Evolutionary conservation across 1,140 invertebrate genomes (phyloP).

Genomic region (Lasaia peninsularis): DNA sequence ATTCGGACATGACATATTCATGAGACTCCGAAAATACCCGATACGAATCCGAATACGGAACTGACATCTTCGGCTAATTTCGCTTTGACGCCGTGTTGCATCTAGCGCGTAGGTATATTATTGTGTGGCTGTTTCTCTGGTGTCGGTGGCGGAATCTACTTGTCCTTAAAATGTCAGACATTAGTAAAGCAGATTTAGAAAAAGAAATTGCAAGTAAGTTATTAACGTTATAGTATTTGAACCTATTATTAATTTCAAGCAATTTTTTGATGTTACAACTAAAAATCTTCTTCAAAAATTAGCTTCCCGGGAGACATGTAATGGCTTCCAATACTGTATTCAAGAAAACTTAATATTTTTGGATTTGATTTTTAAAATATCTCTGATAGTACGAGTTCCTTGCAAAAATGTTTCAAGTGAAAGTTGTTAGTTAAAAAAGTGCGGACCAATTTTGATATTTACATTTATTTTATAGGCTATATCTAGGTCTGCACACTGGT

Average conservation of each 20-base stretch:
- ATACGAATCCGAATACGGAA: constrained; percentile 18
- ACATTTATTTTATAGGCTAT: constrained; percentile 33
- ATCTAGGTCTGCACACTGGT: constrained; percentile 50
- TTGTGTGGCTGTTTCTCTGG: constrained; percentile 57
- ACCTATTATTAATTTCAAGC: constrained; percentile 5
- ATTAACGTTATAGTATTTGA: constrained; percentile 23
- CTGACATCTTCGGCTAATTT: constrained; percentile 37
- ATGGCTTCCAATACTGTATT: constrained; percentile 58
- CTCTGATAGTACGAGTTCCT: constrained; percentile 53
- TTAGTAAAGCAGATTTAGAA: constrained; percentile 82
- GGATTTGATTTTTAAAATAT: constrained; percentile 53
- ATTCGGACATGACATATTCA: not conserved
- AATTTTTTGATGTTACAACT: constrained; percentile 8
- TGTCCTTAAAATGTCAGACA: constrained; percentile 79
- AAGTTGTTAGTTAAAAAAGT: constrained; percentile 48
- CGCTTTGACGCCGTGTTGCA: constrained; percentile 65
- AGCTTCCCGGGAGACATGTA: constrained; percentile 36
- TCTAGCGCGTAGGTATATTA: constrained; percentile 71
- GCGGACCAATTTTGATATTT: constrained; percentile 34
- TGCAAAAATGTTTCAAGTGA: constrained; percentile 57
- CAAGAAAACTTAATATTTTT: constrained; percentile 43
- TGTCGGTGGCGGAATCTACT: constrained; percentile 46
- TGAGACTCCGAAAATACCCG: constrained; percentile 34
- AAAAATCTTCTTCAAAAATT: constrained; percentile 15
- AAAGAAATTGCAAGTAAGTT: constrained; percentile 85